Conservation (phyloP, 2,797 vertebrate genomes). For the Jordanella pulchra region DNA sequence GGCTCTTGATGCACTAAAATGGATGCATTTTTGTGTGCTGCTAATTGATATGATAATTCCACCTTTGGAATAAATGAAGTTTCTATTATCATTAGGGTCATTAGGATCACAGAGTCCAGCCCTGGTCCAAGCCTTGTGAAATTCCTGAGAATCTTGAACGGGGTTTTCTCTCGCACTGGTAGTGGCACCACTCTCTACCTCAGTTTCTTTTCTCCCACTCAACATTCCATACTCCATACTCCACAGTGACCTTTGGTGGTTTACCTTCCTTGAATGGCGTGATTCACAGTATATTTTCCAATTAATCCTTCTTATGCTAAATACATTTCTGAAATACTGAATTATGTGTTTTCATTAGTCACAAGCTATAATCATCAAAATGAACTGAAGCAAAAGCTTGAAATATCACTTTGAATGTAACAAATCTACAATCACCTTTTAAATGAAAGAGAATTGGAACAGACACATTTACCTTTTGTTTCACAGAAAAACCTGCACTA, state of each 20-base stretch:
- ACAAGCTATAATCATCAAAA: not conserved
- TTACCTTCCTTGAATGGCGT: not conserved
- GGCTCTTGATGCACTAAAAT: not conserved
- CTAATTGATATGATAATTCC: not conserved
- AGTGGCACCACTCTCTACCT: not conserved
- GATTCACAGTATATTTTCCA: not conserved
- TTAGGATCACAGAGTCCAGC: not conserved
- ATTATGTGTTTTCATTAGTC: not conserved
- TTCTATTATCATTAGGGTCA: not conserved
- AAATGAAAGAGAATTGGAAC: slow-evolving; percentile 4
- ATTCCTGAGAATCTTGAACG: not conserved
- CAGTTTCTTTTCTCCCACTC: not conserved
- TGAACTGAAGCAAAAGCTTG: not conserved
- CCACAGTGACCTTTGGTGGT: not conserved
- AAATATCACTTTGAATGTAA: not conserved
- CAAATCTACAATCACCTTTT: too few relatives aligned
- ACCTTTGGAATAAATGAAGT: not conserved
- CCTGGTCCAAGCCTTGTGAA: not conserved
- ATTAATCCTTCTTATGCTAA: not conserved
- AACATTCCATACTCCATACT: too few relatives aligned
- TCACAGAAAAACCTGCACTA: slow-evolving; percentile 63
- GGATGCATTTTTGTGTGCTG: not conserved
- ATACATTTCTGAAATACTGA: not conserved
- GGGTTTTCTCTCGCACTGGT: not conserved
- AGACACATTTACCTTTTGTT: slow-evolving; percentile 43